These are phyloP conservation scores for Brachionus calyciflorus DNA, from an alignment of 1,140 invertebrate genomes.

Conservation along the genomic window DNA sequence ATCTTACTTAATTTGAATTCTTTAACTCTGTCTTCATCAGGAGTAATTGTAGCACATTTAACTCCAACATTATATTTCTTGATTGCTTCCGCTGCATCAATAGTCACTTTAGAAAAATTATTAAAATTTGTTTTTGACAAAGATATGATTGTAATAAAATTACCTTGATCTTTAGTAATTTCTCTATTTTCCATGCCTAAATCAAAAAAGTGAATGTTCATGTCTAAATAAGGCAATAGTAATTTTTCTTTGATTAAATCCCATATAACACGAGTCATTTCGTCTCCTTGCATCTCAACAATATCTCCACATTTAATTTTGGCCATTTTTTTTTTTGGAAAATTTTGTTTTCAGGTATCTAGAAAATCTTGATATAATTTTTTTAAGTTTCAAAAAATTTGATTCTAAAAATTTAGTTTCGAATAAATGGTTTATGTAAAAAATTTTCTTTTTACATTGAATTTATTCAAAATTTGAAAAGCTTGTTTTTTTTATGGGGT, in stretches of 20 bases:
- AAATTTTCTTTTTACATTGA: no score
- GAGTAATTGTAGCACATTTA: slow-evolving; percentile 98
- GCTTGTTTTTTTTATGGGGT: no score
- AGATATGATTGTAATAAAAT: neutral
- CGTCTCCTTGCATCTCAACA: slow-evolving; percentile 94
- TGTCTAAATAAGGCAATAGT: slow-evolving; percentile 90
- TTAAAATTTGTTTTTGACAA: neutral
- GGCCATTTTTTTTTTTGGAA: slow-evolving; percentile 27
- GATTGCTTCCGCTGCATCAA: slow-evolving; percentile 93
- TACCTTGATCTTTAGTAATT: slow-evolving; percentile 77
- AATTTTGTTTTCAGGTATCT: no score
- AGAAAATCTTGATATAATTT: no score
- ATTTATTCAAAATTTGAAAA: no score
- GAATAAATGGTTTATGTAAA: no score
- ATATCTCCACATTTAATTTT: slow-evolving; percentile 48
- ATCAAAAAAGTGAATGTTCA: slow-evolving; percentile 91
- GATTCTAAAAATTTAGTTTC: no score
- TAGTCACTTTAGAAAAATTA: slow-evolving; percentile 69
- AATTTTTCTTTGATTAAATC: slow-evolving; percentile 94
- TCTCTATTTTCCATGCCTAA: slow-evolving; percentile 92
- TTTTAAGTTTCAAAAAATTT: no score
- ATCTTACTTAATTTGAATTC: slow-evolving; percentile 97
- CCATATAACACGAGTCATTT: slow-evolving; percentile 99
- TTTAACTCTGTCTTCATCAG: slow-evolving; percentile 85
- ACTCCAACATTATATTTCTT: slow-evolving; percentile 97